These are phyloP conservation scores for Aphelocoma californica DNA, from an alignment of 2,797 vertebrate genomes.

Conservation along the genomic window DNA sequence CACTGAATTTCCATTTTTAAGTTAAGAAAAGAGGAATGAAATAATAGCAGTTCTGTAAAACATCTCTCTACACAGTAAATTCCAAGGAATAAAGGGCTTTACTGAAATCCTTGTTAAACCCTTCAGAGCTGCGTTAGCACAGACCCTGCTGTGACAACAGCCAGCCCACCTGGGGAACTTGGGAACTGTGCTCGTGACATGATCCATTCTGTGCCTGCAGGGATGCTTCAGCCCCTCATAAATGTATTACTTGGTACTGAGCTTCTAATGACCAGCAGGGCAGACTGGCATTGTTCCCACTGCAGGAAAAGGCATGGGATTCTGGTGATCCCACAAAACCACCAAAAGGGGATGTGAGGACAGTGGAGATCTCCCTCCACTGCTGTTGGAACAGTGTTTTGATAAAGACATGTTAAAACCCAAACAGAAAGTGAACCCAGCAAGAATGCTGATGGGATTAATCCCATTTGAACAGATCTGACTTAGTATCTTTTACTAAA, in stretches of 20 bases:
- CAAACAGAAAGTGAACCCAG: not conserved
- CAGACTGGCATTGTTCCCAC: not conserved
- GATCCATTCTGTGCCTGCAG: not conserved
- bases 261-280: not conserved
- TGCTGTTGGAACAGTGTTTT: not conserved
- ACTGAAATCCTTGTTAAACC: not conserved
- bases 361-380: not conserved
- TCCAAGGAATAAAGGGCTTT: not conserved
- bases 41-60: not conserved
- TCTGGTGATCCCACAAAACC: not conserved
- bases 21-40: not conserved
- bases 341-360: not conserved
- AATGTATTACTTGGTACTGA: accelerated
- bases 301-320: not conserved
- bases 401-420: not conserved
- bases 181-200: not conserved
- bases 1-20: not conserved
- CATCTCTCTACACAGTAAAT: not conserved
- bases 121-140: not conserved
- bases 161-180: not conserved
- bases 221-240: not conserved
- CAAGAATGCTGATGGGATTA: not conserved
- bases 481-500: not conserved
- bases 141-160: not conserved
- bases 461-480: not conserved